Evolutionary conservation across 2,113 vertebrate species (phyloP).

Genomic region (Neotoma lepida): DNA sequence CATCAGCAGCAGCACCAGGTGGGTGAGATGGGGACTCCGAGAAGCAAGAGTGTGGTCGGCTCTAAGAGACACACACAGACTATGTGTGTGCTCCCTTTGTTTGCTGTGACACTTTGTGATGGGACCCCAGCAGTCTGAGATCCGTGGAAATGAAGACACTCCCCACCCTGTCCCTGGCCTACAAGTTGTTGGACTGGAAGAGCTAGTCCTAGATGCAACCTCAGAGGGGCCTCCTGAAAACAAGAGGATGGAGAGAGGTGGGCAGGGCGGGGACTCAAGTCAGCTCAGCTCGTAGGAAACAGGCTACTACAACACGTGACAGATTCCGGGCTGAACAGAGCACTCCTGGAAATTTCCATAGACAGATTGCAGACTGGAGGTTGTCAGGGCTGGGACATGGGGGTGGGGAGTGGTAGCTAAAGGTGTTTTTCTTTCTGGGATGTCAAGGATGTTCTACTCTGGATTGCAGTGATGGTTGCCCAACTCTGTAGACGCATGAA

Average conservation of each 20-base stretch:
- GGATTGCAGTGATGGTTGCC: not conserved
- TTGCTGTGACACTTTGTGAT: not conserved
- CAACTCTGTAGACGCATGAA: too few species aligned
- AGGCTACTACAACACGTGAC: rapidly evolving
- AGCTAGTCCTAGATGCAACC: not conserved
- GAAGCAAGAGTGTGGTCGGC: not conserved
- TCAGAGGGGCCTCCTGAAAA: not conserved
- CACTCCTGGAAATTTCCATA: not conserved
- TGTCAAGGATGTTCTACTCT: not conserved
- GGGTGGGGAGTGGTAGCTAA: not conserved
- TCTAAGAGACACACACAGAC: not conserved
- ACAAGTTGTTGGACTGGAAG: not conserved
- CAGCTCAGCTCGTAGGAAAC: not conserved
- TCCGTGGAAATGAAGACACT: too few species aligned
- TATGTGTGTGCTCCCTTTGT: not conserved
- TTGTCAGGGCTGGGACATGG: not conserved
- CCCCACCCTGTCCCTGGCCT: too few species aligned
- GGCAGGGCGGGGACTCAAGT: not conserved
- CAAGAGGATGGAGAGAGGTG: not conserved
- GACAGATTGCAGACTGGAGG: too few species aligned
- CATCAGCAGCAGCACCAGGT: rapidly evolving
- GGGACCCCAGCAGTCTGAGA: not conserved
- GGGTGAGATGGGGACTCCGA: not conserved
- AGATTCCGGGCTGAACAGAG: too few species aligned
- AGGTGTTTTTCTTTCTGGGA: not conserved